Percentiles rank a stretch among this genome's conserved stretches.
Conservation (phyloP, 1,140 invertebrate genomes). For the Agrypnia vestita region DNA sequence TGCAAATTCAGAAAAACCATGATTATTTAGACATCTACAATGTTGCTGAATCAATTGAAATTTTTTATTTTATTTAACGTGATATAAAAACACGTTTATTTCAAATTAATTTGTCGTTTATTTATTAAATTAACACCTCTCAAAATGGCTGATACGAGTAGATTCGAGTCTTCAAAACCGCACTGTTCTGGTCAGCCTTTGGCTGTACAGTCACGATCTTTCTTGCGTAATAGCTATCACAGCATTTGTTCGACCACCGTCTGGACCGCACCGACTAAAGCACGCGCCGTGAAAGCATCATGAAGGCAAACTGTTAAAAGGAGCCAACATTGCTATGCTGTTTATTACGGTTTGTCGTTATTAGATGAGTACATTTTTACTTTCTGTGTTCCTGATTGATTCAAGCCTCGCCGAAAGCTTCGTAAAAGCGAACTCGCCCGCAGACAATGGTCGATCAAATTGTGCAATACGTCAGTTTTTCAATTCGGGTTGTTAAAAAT, state of each 20-base stretch:
- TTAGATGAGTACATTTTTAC: background rate
- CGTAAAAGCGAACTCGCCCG: background rate
- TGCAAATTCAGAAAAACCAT: too few species aligned
- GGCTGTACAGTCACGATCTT: constrained; percentile 15
- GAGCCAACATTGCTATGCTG: background rate
- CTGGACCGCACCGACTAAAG: background rate
- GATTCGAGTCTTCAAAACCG: background rate
- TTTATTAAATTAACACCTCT: background rate
- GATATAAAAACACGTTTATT: too few species aligned
- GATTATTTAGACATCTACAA: too few species aligned
- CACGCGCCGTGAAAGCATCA: background rate
- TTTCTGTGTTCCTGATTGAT: background rate
- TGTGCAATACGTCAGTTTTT: constrained; percentile 6
- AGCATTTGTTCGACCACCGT: background rate
- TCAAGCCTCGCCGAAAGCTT: background rate
- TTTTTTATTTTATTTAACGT: too few species aligned
- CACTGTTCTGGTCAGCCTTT: background rate
- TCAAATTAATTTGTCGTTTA: too few species aligned
- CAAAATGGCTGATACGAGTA: background rate
- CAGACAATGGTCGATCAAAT: constrained; percentile 28
- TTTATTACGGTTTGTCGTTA: background rate
- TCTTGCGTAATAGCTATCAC: background rate
- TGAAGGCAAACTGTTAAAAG: background rate
- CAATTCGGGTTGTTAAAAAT: background rate
- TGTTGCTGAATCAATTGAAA: too few species aligned